Base-by-base conservation (phyloP, 2,797 vertebrate species). In the Dipus sagitta region DNA sequence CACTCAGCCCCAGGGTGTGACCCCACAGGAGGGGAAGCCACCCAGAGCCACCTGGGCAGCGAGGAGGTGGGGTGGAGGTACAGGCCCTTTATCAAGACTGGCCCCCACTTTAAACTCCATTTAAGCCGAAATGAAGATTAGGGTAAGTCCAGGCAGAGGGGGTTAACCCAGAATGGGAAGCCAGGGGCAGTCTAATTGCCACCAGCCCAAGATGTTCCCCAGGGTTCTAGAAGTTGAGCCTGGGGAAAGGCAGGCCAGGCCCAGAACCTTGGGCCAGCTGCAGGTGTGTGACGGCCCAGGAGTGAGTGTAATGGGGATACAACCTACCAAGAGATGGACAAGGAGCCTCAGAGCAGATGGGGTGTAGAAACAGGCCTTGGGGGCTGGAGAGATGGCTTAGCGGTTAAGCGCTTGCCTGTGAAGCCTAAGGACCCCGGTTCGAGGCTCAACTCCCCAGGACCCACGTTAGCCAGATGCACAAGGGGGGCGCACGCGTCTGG, bases 71-170 rank as follows among this genome's bases (percentile, higher is more conserved):
- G 47, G 9, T 47, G 47, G 47, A 47, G 47, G 47, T 47, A 47
- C 11, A 8, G 3, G 9, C 6, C 18, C 58, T 3, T 30, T 9
- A 8, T 13, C 17, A 64, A 26, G 26, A 4, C 47, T 1, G 0
- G 10, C 71, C 28, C 28, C 34, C n/a, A 4, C 0, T 47, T 1
- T 15, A 58, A 65, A 62, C 28, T 13, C 12, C 10, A 17, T 30
- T 42, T n/a, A 28, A 11, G 34, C 6, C 6, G 52, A 47, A 17
- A 6, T 11, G 65, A 47, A 8, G 58, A 21, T 11, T 20, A 1
- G 30, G 52, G 12, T 15, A 24, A 62, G 20, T 52, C 11, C 13
- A 32, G 78, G 75, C 24, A 2, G 30, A 2, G 15, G 14, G 38
- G 20, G 28, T 47, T 47, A 28, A 30, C 75, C 8, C 68, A 58